Conservation (phyloP, 2,888 invertebrate species). For the Eurois occulta region DNA sequence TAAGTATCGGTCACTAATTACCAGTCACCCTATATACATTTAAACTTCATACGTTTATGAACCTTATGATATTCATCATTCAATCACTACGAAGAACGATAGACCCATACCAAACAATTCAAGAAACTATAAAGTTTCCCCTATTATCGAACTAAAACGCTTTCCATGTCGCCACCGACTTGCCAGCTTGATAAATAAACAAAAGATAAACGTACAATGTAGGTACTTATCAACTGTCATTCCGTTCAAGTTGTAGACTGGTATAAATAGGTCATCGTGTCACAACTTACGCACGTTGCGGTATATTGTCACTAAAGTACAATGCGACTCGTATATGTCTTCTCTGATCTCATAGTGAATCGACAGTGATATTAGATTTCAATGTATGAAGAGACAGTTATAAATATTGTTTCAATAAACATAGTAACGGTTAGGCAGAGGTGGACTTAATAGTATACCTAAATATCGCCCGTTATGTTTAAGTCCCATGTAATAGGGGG, state of each 20-base stretch:
- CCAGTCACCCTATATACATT: background rate
- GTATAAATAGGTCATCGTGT: conserved; percentile 51
- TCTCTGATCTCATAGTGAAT: no score
- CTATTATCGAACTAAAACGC: conserved; percentile 26
- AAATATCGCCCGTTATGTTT: background rate
- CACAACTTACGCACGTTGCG: conserved; percentile 35
- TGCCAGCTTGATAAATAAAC: conserved; percentile 44
- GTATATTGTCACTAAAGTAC: conserved; percentile 15
- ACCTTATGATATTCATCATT: no score
- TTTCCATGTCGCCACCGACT: conserved; percentile 11
- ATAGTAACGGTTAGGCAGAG: no score
- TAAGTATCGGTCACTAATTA: no score
- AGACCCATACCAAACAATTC: background rate
- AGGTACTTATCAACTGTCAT: conserved; percentile 33
- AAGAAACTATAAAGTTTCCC: conserved; percentile 18
- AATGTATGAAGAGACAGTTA: background rate
- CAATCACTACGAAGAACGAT: background rate
- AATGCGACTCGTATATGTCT: background rate
- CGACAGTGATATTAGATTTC: background rate
- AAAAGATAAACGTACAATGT: conserved; percentile 42
- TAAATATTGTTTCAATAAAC: background rate
- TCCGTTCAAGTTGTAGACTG: conserved; percentile 22
- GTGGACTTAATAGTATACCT: background rate
- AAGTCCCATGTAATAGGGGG: background rate
- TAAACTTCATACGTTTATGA: background rate